These are phyloP conservation scores for Saiga tatarica DNA, from an alignment of 2,113 vertebrate species.

Conservation along the genomic window DNA sequence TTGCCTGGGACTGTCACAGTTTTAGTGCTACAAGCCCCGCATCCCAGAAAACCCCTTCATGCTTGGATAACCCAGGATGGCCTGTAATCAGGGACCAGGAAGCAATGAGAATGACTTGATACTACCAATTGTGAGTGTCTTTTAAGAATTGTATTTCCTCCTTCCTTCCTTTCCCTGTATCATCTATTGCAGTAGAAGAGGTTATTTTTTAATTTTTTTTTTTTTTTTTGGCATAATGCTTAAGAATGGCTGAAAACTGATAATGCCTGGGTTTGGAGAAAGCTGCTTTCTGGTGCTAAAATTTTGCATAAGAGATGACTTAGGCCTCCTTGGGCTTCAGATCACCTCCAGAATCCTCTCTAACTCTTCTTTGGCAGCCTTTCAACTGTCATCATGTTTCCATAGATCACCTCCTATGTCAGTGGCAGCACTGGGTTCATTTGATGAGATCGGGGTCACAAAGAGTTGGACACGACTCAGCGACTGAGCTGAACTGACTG, in stretches of 20 bases:
- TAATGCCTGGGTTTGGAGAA: not conserved
- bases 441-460: not conserved
- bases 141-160: not conserved
- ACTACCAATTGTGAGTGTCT: not conserved
- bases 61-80: not conserved
- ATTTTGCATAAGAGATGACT: no score
- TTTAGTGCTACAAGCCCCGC: rapidly evolving
- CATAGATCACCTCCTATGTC: not conserved
- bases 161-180: not conserved
- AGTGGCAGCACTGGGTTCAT: not conserved
- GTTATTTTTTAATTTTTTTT: no score
- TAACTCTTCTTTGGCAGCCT: not conserved
- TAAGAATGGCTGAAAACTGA: not conserved
- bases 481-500: no score
- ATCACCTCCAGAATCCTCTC: not conserved
- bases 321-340: not conserved
- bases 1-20: no score
- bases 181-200: not conserved
- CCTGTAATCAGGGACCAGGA: not conserved
- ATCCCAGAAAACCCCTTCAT: not conserved
- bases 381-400: not conserved
- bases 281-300: not conserved
- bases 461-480: no score
- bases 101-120: not conserved
- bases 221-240: not conserved